These are phyloP conservation scores for Lasius platythorax DNA, from an alignment of 2,888 invertebrate species.

Conservation along the genomic window DNA sequence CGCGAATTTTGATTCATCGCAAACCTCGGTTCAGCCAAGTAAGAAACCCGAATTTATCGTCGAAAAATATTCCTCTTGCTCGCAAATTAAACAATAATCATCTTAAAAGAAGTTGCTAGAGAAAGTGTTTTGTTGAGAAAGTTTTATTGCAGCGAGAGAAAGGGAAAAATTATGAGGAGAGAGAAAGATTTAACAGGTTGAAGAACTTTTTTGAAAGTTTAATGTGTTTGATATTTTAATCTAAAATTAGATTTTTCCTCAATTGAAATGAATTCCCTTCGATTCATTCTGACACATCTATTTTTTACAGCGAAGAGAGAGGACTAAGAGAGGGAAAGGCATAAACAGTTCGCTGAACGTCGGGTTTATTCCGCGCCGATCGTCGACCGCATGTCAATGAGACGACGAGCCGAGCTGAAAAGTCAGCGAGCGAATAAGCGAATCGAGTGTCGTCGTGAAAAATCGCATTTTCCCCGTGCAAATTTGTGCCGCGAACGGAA, in stretches of 20 bases:
- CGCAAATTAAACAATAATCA: not conserved
- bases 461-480: constrained; percentile 63
- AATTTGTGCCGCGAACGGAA: constrained; percentile 63
- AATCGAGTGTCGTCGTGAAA: constrained; percentile 57
- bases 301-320: constrained; percentile 55
- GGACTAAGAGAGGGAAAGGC: constrained; percentile 54
- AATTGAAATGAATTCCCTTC: constrained; percentile 52
- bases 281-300: constrained; percentile 67
- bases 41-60: not conserved
- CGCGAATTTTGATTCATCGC: constrained; percentile 53
- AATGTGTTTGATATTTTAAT: not conserved
- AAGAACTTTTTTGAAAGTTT: not conserved
- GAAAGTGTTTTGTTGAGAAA: not conserved
- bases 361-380: constrained; percentile 75
- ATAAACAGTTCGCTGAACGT: constrained; percentile 78
- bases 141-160: not conserved
- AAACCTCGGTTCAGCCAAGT: not conserved
- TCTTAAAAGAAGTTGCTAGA: not conserved
- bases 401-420: constrained; percentile 35
- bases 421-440: constrained; percentile 37
- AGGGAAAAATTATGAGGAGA: not conserved
- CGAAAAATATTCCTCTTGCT: not conserved
- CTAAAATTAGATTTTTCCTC: not conserved
- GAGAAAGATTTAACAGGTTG: not conserved
- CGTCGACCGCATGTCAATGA: constrained; percentile 79